phyloP scores from a whole-genome alignment of 2,797 vertebrate genomes.

The Pangasius macronema region DNA sequence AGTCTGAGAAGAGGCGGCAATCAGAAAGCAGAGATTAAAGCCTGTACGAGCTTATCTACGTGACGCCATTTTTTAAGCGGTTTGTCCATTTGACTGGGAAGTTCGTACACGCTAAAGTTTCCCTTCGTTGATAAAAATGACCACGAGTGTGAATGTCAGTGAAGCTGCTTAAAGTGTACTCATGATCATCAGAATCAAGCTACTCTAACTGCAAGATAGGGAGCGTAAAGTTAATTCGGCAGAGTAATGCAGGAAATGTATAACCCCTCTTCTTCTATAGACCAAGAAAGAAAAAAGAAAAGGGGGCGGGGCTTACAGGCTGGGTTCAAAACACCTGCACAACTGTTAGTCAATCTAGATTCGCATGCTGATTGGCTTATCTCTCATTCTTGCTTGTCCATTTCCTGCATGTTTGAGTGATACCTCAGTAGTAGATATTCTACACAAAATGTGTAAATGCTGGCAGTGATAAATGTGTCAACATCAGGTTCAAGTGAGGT shows the following conservation, averaged over 20 bases:
- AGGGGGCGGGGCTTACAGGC: not conserved
- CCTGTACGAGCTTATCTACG: not conserved
- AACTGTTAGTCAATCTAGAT: not conserved
- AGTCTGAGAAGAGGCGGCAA: constrained; percentile 73
- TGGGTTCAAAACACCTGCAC: not conserved
- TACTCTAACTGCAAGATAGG: not conserved
- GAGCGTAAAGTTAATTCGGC: not conserved
- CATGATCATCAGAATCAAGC: not conserved
- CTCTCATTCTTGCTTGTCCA: not conserved
- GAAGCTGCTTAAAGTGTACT: not conserved
- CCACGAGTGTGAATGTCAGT: not conserved
- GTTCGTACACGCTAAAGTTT: not conserved
- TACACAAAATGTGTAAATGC: not conserved
- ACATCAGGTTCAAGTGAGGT: not conserved
- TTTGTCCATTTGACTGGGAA: not conserved
- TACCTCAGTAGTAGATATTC: not conserved
- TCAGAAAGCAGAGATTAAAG: not conserved
- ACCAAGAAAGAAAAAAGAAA: not conserved
- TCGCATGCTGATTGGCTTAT: not conserved
- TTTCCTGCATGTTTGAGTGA: not conserved
- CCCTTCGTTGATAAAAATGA: not conserved
- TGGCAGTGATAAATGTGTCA: not conserved
- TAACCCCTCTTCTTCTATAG: not conserved
- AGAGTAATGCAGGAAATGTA: not conserved
- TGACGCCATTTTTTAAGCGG: not conserved